phyloP scores from a whole-genome alignment of 2,113 vertebrate genomes.

The Stigmatopora argus region DNA sequence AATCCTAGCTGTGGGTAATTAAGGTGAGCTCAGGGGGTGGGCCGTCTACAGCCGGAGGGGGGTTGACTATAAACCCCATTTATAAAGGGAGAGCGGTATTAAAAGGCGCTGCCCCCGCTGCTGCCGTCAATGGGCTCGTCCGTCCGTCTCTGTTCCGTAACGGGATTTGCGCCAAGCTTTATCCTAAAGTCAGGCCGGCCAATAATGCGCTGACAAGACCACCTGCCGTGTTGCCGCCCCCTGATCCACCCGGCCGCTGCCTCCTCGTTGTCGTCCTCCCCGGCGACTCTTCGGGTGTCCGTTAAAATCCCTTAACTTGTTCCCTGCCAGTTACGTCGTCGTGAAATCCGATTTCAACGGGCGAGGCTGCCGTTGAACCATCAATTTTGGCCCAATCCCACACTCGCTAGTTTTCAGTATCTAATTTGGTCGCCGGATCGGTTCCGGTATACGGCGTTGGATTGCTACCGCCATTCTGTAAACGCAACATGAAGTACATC shows the following conservation, averaged over 20 bases:
- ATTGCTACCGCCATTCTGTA: no score
- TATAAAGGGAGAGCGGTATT: slow-evolving; percentile 82
- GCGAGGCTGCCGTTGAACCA: no score
- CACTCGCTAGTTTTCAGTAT: no score
- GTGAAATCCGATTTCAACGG: no score
- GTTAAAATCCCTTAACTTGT: slow-evolving; percentile 32
- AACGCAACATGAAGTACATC: no score
- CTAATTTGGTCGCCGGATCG: no score
- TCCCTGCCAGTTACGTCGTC: background rate
- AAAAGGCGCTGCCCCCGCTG: slow-evolving; percentile 77
- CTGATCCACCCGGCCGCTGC: background rate
- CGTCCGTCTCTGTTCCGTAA: slow-evolving; percentile 75
- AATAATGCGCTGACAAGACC: slow-evolving; percentile 67
- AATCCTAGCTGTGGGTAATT: slow-evolving; percentile 94
- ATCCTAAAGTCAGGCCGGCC: slow-evolving; percentile 71
- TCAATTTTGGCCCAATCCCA: no score
- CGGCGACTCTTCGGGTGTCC: slow-evolving; percentile 27
- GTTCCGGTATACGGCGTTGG: no score
- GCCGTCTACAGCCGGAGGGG: slow-evolving; percentile 55
- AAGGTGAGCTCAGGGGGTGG: slow-evolving; percentile 72
- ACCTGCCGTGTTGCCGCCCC: slow-evolving; percentile 50
- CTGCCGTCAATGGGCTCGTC: slow-evolving; percentile 74
- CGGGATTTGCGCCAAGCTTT: slow-evolving; percentile 84
- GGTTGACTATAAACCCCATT: slow-evolving; percentile 84
- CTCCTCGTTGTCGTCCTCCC: slow-evolving; percentile 4